phyloP scores from a whole-genome alignment of 2,113 vertebrate species.

The Rhombomys opimus region DNA sequence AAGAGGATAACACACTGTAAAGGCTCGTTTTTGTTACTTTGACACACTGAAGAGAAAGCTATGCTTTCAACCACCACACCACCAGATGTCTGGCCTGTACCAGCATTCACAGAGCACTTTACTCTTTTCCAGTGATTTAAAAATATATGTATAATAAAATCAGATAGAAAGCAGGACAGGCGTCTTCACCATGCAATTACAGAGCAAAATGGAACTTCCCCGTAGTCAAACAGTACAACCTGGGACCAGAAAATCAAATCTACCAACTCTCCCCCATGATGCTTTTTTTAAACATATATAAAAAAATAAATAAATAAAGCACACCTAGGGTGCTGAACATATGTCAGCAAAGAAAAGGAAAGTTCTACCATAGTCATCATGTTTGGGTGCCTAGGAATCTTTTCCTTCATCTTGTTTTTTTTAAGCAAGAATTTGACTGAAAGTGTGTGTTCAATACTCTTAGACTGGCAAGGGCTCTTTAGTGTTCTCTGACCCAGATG shows the following conservation, averaged over 20 bases:
- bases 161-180: neutral
- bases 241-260: neutral
- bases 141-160: neutral
- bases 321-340: neutral
- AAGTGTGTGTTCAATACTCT: constrained; percentile 25
- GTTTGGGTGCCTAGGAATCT: constrained; percentile 3
- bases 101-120: neutral
- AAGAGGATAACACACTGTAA: neutral
- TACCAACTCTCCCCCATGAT: neutral
- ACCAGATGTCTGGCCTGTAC: neutral
- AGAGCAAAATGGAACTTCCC: neutral
- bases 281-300: neutral
- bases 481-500: neutral
- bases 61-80: neutral
- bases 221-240: neutral
- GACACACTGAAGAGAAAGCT: neutral
- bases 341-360: neutral
- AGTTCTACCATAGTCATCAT: constrained; percentile 4
- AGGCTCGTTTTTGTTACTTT: neutral
- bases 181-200: neutral
- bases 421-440: constrained; percentile 32
- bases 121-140: neutral
- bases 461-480: neutral
- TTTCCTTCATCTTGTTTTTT: neutral
- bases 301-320: neutral